phyloP scores from a whole-genome alignment of 2,113 vertebrate genomes.

The Peucedramus taeniatus region DNA sequence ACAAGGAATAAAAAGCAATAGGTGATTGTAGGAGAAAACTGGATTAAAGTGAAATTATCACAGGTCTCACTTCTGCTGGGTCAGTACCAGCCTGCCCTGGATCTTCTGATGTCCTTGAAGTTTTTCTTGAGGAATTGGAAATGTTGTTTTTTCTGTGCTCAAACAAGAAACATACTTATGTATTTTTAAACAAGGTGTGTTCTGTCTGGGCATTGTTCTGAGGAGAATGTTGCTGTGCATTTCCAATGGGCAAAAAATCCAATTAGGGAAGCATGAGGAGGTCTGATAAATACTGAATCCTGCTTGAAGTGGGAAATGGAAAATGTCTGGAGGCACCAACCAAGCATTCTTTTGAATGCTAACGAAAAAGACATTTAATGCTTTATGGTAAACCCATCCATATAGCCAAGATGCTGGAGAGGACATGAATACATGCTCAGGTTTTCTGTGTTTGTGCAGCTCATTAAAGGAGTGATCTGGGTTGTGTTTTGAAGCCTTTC shows the following conservation, averaged over 20 bases:
- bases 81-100: neutral
- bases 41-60: neutral
- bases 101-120: neutral
- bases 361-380: neutral
- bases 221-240: conserved; percentile 1
- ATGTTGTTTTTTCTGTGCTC: neutral
- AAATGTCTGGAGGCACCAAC: neutral
- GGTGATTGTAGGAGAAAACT: neutral
- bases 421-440: neutral
- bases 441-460: neutral
- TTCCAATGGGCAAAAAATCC: neutral
- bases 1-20: neutral
- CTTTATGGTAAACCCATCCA: neutral
- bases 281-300: neutral
- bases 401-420: neutral
- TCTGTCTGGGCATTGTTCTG: conserved; percentile 8
- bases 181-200: conserved; percentile 47
- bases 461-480: neutral
- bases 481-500: neutral
- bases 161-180: neutral
- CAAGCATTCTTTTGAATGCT: neutral
- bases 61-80: neutral
- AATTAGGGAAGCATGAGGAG: neutral
- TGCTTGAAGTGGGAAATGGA: neutral
- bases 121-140: neutral